A percentile compares a stretch with the other conserved stretches of the same genome.
Conservation (phyloP, 2,113 vertebrate genomes). For the Gavialis gangeticus region DNA sequence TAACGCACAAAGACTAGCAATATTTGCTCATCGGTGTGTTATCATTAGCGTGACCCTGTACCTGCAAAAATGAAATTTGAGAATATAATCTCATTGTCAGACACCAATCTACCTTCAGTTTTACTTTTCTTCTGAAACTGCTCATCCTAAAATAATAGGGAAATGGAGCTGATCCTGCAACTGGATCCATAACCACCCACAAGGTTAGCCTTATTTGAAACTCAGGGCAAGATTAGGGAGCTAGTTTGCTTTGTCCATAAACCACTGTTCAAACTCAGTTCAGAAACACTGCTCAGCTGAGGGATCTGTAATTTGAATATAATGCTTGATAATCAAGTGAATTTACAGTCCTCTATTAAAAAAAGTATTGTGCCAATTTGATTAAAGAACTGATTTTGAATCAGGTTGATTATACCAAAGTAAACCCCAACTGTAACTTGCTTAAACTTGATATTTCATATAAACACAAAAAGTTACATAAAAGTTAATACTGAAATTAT, state of each 20-base stretch:
- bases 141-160: background rate
- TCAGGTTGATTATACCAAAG: background rate
- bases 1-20: background rate
- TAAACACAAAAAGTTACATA: background rate
- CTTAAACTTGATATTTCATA: background rate
- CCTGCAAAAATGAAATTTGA: background rate
- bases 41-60: background rate
- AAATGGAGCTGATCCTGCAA: background rate
- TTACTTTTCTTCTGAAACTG: accelerated
- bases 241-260: accelerated
- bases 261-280: background rate
- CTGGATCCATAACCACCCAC: background rate
- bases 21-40: background rate
- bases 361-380: no score
- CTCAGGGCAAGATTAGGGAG: background rate
- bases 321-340: accelerated
- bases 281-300: background rate
- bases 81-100: background rate
- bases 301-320: background rate
- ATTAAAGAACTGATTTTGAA: background rate
- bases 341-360: background rate
- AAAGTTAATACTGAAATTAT: background rate
- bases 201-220: background rate
- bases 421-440: background rate
- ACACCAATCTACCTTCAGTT: background rate